These are phyloP conservation scores for Craniophora ligustri DNA, from an alignment of 2,888 invertebrate species.

Conservation along the genomic window DNA sequence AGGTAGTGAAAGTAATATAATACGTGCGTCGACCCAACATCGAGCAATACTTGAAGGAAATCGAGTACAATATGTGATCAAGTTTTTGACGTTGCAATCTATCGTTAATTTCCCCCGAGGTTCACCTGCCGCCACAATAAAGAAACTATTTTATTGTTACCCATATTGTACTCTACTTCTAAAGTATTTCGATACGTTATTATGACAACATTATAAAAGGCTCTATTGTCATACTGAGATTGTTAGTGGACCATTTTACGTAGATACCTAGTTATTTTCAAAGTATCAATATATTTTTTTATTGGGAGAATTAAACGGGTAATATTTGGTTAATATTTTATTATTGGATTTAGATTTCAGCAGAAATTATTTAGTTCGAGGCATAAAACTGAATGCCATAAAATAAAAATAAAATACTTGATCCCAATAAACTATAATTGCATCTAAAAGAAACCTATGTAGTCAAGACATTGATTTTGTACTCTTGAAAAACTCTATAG, in stretches of 20 bases:
- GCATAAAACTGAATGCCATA: no score
- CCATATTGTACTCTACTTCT: slow-evolving; percentile 61
- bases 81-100: slow-evolving; percentile 84
- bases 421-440: no score
- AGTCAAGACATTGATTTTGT: no score
- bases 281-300: no score
- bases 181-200: slow-evolving; percentile 60
- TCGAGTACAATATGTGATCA: slow-evolving; percentile 82
- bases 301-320: no score
- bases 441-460: no score
- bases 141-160: slow-evolving; percentile 84
- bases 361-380: no score
- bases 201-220: slow-evolving; percentile 55
- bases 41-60: slow-evolving; percentile 72
- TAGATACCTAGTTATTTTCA: slow-evolving; percentile 12
- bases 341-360: no score
- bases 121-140: slow-evolving; percentile 81
- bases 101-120: slow-evolving; percentile 84
- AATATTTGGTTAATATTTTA: no score
- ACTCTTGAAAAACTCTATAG: no score
- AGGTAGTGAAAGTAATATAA: slow-evolving; percentile 63
- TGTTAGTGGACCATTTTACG: slow-evolving; percentile 33
- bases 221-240: slow-evolving; percentile 44
- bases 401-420: no score
- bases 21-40: slow-evolving; percentile 67